Evolutionary conservation across 2,797 vertebrate genomes (phyloP).

Genomic region (Decapterus maruadsi): DNA sequence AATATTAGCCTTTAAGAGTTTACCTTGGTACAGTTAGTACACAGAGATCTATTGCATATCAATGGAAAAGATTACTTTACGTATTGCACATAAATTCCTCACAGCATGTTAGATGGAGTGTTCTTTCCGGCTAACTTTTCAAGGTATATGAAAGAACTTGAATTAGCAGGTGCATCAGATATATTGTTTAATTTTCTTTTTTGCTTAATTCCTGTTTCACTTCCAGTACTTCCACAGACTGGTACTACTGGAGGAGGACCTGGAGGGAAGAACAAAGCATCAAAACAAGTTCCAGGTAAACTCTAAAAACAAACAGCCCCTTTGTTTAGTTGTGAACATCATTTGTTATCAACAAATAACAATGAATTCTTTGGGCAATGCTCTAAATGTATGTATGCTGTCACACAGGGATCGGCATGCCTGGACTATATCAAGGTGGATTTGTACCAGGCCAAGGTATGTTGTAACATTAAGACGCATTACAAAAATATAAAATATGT

Average conservation of each 20-base stretch:
- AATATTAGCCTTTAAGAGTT: background rate
- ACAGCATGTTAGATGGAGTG: background rate
- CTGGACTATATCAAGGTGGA: constrained; percentile 93
- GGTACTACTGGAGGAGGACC: constrained; percentile 63
- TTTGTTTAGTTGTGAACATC: background rate
- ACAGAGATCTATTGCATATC: background rate
- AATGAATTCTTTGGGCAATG: background rate
- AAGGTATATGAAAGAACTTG: background rate
- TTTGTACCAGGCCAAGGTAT: constrained; percentile 92
- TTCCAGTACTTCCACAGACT: constrained; percentile 73
- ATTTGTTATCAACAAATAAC: constrained; percentile 7
- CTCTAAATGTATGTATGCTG: constrained; percentile 14
- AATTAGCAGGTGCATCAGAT: background rate
- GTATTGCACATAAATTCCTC: background rate
- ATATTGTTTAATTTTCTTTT: background rate
- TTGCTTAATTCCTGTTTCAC: constrained; percentile 36
- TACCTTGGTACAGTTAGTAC: no score
- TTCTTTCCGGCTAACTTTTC: background rate
- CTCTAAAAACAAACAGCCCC: background rate
- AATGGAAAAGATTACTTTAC: background rate
- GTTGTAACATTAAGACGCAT: constrained; percentile 10
- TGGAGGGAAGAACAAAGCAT: constrained; percentile 77
- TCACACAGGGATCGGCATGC: constrained; percentile 90
- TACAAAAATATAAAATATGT: background rate
- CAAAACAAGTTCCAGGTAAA: constrained; percentile 82